These are phyloP conservation scores for Drosophila equinoxialis DNA, from an alignment of 1,140 invertebrate genomes.

Conservation along the genomic window DNA sequence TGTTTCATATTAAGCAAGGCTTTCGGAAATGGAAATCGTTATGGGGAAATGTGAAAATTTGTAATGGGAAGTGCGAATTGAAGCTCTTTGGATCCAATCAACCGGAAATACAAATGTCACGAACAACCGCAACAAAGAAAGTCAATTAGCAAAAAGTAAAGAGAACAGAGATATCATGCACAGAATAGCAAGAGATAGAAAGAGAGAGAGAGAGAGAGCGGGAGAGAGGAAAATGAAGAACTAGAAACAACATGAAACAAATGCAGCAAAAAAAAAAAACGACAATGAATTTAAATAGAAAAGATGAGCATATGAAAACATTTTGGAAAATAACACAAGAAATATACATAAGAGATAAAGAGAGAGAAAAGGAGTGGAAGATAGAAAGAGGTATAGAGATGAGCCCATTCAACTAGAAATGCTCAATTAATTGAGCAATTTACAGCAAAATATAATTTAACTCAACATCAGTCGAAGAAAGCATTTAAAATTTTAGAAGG, in stretches of 20 bases:
- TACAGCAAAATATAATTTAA: constrained; percentile 12
- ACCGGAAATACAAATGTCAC: constrained; percentile 58
- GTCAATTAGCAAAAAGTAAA: constrained; percentile 52
- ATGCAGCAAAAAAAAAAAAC: neutral
- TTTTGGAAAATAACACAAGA: constrained; percentile 14
- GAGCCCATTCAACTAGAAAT: constrained; percentile 15
- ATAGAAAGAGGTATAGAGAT: neutral
- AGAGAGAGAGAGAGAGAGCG: constrained; percentile 20
- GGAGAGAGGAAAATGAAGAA: neutral
- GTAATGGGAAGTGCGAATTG: constrained; percentile 3
- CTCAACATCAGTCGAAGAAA: constrained; percentile 1
- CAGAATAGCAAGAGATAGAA: constrained; percentile 14
- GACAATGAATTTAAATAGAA: neutral
- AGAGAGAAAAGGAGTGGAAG: neutral
- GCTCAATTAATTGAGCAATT: constrained; percentile 12
- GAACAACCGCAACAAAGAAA: constrained; percentile 62
- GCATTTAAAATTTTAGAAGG: constrained; percentile 13
- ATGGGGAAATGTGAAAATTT: constrained; percentile 16
- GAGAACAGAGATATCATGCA: neutral
- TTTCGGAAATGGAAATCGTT: constrained; percentile 7
- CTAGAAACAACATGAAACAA: neutral
- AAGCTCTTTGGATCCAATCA: constrained; percentile 36
- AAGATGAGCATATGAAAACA: constrained; percentile 2
- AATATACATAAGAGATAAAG: neutral
- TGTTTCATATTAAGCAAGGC: constrained; percentile 8